These are phyloP conservation scores for Carpatolechia fugitivella DNA, from an alignment of 2,888 invertebrate genomes.

Conservation along the genomic window DNA sequence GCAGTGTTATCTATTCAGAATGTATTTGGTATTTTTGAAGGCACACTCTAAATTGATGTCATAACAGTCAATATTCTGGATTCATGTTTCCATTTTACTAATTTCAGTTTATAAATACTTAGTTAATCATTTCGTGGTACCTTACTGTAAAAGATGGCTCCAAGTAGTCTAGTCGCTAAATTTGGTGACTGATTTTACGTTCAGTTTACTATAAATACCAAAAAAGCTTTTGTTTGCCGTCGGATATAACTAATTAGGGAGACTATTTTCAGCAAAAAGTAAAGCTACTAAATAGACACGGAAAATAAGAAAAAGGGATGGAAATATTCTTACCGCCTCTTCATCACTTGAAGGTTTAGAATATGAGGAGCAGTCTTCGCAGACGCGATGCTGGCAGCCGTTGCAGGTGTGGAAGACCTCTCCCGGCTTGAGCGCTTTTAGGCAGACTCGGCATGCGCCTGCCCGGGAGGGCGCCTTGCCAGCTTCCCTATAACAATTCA, in stretches of 20 bases:
- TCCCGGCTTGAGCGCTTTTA: slow-evolving; percentile 93
- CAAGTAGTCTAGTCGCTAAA: too few species aligned
- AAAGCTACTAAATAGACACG: too few species aligned
- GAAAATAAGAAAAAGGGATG: too few species aligned
- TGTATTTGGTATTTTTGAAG: background rate
- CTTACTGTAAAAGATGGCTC: too few species aligned
- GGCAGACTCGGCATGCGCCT: slow-evolving; percentile 87
- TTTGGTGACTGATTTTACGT: too few species aligned
- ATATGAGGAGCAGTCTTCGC: slow-evolving; percentile 96
- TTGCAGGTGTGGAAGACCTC: slow-evolving; percentile 93
- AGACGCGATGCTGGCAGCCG: slow-evolving; percentile 94
- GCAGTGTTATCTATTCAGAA: background rate
- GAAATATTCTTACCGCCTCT: slow-evolving; percentile 87
- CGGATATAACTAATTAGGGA: too few species aligned
- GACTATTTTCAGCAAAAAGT: too few species aligned
- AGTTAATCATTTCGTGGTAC: too few species aligned
- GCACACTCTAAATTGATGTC: background rate
- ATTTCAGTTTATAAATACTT: too few species aligned
- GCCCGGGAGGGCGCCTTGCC: slow-evolving; percentile 86
- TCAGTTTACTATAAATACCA: too few species aligned
- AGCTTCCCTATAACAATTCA: slow-evolving; percentile 71
- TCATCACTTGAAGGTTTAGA: slow-evolving; percentile 91
- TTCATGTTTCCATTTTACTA: background rate
- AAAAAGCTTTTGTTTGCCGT: too few species aligned
- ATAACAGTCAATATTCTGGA: too few species aligned